phyloP scores from a whole-genome alignment of 2,797 vertebrate species.

The Protosalanx chinensis region DNA sequence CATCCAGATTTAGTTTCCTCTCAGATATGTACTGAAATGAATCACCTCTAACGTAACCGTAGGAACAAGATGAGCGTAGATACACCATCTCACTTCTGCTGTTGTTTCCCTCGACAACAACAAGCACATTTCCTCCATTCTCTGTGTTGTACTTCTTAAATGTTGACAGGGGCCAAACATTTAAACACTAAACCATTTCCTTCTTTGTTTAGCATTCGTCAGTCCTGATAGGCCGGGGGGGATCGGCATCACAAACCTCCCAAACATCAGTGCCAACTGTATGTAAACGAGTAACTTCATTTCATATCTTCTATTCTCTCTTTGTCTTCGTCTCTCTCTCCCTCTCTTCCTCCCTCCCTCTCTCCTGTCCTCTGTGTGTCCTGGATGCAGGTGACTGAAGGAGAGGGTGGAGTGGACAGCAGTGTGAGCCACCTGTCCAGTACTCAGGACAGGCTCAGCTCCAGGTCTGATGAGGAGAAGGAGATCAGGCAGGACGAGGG shows the following conservation, averaged over 20 bases:
- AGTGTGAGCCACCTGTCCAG: constrained; percentile 67
- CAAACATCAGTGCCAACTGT: neutral
- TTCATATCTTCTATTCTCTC: no score
- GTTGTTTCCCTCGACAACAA: constrained; percentile 36
- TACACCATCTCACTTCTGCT: constrained; percentile 54
- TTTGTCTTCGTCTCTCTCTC: neutral
- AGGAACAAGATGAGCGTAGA: constrained; percentile 15
- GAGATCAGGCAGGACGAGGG: constrained; percentile 71
- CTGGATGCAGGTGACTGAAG: constrained; percentile 51
- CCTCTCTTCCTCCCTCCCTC: constrained; percentile 24
- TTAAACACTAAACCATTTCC: neutral
- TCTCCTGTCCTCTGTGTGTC: constrained; percentile 3
- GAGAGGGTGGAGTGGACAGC: constrained; percentile 51
- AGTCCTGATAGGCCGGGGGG: neutral
- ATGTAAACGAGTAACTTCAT: no score
- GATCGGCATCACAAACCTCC: neutral
- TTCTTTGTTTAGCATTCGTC: neutral
- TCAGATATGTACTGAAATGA: neutral
- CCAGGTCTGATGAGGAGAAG: constrained; percentile 76
- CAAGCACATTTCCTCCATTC: constrained; percentile 46
- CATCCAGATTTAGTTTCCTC: constrained; percentile 9
- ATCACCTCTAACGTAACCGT: accelerated
- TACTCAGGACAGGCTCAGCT: constrained; percentile 66
- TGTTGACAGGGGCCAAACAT: neutral
- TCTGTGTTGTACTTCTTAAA: neutral